Conservation (phyloP, 2,113 vertebrate genomes). For the Pomatostomus ruficeps region DNA sequence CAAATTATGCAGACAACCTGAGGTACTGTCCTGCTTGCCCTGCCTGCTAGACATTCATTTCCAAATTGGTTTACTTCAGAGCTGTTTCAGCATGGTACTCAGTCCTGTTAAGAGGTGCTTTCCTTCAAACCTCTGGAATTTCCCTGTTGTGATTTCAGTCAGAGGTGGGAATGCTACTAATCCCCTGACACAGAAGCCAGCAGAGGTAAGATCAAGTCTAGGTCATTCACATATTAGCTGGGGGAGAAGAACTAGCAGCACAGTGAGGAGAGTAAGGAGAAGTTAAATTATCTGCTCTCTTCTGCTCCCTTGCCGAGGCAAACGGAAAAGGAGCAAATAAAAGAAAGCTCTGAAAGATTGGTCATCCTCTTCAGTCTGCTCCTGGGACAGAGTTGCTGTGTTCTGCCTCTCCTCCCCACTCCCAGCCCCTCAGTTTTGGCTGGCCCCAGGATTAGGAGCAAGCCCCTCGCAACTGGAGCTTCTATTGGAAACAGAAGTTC, state of each 20-base stretch:
- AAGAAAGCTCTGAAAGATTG: not conserved
- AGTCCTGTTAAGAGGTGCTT: not conserved
- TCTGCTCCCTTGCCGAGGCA: not conserved
- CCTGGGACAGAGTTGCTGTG: not conserved
- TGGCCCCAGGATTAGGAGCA: not conserved
- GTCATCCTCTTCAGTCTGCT: not conserved
- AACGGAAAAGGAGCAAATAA: not conserved
- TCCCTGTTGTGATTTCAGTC: not conserved
- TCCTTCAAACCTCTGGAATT: not conserved
- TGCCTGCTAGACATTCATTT: not conserved
- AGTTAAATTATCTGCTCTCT: not conserved
- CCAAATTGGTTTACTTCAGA: not conserved
- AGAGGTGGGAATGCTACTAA: not conserved
- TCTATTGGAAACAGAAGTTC: slow-evolving; percentile 48
- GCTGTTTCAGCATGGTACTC: not conserved
- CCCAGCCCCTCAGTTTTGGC: not conserved
- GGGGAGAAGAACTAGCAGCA: not conserved
- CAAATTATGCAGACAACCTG: not conserved
- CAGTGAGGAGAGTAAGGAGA: not conserved
- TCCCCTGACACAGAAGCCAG: not conserved
- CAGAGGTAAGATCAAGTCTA: not conserved
- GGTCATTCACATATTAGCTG: not conserved
- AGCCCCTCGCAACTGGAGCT: accelerated
- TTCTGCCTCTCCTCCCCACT: not conserved
- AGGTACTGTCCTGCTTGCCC: not conserved